These are phyloP conservation scores for Micrasema longulum DNA, from an alignment of 1,140 invertebrate species.

Conservation along the genomic window DNA sequence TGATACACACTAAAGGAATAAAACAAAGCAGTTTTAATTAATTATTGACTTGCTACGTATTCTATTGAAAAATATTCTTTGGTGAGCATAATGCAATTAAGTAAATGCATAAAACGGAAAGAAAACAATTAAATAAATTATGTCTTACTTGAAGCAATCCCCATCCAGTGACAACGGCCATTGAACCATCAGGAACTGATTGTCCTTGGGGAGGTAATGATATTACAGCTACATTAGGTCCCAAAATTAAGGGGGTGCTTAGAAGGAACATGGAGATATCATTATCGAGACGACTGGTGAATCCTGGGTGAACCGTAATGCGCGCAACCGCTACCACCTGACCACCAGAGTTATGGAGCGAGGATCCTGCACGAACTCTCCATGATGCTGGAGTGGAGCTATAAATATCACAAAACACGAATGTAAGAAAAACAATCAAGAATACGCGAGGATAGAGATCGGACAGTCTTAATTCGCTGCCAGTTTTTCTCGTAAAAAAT, in stretches of 20 bases:
- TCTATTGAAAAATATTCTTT: not conserved
- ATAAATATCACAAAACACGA: too few relatives aligned
- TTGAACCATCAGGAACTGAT: slow-evolving; percentile 51
- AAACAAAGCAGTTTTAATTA: too few relatives aligned
- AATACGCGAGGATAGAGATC: too few relatives aligned
- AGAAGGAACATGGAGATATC: slow-evolving; percentile 41
- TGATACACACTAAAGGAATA: too few relatives aligned
- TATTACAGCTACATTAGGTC: slow-evolving; percentile 19
- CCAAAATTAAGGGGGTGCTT: slow-evolving; percentile 14
- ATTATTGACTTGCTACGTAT: not conserved
- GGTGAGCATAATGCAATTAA: not conserved
- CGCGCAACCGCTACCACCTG: slow-evolving; percentile 38
- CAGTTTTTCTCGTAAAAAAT: too few relatives aligned
- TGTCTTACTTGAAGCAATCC: slow-evolving; percentile 53
- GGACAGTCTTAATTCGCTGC: too few relatives aligned
- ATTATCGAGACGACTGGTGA: slow-evolving; percentile 42
- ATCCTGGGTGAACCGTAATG: slow-evolving; percentile 35
- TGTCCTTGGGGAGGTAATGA: slow-evolving; percentile 47
- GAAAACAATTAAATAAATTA: too few relatives aligned
- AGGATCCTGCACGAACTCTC: slow-evolving; percentile 47
- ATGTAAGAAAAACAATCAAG: too few relatives aligned
- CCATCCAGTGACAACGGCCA: slow-evolving; percentile 62
- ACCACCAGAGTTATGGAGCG: slow-evolving; percentile 41
- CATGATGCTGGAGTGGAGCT: slow-evolving; percentile 6
- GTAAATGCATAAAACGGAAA: not conserved